A percentile compares a stretch with the other conserved stretches of the same genome.
Evolutionary conservation across 2,113 vertebrate species (phyloP).

Genomic region (Plotosus lineatus): DNA sequence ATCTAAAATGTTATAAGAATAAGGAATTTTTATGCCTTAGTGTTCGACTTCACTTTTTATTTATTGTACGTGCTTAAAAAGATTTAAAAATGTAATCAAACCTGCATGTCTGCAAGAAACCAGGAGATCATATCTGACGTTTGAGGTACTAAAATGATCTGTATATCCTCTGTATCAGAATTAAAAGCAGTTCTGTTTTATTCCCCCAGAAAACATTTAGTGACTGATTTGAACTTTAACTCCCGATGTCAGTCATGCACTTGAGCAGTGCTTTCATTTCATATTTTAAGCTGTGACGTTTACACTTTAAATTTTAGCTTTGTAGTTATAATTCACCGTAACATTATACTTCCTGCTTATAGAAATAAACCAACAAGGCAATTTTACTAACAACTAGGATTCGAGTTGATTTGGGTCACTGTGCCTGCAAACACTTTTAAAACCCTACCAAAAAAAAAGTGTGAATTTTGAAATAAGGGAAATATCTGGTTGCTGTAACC

Average conservation of each 20-base stretch:
- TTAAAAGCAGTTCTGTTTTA: neutral
- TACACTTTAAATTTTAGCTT: neutral
- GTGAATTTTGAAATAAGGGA: neutral
- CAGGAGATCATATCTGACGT: constrained; percentile 14
- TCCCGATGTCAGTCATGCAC: neutral
- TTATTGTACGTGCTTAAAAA: neutral
- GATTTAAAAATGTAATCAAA: neutral
- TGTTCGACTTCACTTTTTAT: neutral
- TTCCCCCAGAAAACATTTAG: neutral
- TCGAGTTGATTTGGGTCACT: neutral
- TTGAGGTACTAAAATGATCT: neutral
- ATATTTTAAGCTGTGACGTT: neutral
- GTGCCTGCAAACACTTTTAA: neutral
- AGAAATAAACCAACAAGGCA: too few species aligned
- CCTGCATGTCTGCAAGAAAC: neutral
- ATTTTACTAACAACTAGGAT: neutral
- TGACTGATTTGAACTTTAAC: neutral
- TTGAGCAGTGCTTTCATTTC: neutral
- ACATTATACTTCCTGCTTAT: neutral
- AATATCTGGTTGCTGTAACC: neutral
- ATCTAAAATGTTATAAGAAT: neutral
- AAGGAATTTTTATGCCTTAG: neutral
- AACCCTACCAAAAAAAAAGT: neutral
- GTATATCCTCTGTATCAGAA: neutral
- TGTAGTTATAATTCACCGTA: too few species aligned